phyloP scores from a whole-genome alignment of 2,113 vertebrate genomes.

The Morone chrysops region DNA sequence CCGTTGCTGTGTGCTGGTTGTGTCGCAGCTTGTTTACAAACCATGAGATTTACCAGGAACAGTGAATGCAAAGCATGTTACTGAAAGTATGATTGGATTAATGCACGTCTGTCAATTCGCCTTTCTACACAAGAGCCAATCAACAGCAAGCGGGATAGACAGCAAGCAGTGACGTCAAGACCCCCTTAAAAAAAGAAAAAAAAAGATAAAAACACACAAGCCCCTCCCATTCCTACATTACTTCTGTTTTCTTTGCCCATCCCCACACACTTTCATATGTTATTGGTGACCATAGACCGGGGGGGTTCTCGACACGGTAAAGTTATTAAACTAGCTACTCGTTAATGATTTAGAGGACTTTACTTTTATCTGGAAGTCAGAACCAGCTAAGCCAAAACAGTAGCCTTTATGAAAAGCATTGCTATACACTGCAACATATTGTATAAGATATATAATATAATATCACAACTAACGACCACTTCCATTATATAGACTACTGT shows the following conservation, averaged over 20 bases:
- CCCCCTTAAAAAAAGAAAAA: too few species aligned
- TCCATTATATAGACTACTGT: not conserved
- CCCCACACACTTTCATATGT: too few species aligned
- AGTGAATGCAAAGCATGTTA: not conserved
- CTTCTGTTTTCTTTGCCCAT: not conserved
- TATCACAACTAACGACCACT: not conserved
- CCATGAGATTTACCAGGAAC: not conserved
- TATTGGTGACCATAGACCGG: too few species aligned
- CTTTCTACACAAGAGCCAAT: slow-evolving; percentile 40
- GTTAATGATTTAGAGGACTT: too few species aligned
- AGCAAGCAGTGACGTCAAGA: not conserved
- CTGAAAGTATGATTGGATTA: not conserved
- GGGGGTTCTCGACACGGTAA: too few species aligned
- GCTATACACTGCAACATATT: too few species aligned
- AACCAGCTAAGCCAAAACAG: too few species aligned
- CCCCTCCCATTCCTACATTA: accelerated
- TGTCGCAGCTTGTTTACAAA: not conserved
- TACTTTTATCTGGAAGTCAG: too few species aligned
- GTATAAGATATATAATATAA: too few species aligned
- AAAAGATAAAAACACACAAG: not conserved
- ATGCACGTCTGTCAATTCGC: not conserved
- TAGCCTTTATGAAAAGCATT: too few species aligned
- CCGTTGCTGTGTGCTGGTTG: not conserved
- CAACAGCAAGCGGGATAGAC: not conserved
- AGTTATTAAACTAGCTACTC: too few species aligned